Base-by-base conservation (phyloP, 2,888 invertebrate species). In the Leptothorax acervorum region DNA sequence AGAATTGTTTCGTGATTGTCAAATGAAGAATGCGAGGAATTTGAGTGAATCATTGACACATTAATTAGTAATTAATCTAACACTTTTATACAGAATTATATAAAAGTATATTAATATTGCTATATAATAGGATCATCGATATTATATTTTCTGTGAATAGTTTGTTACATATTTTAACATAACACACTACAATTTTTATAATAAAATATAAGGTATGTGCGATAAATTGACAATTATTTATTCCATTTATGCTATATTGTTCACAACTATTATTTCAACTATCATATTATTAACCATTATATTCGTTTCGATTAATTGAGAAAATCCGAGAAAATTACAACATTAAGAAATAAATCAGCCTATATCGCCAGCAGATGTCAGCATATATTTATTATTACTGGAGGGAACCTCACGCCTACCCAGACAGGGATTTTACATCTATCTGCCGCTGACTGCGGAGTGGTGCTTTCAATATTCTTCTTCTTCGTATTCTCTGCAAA, bases 1-100 rank as follows among this genome's bases (percentile, higher is more conserved):
- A 39, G 89, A 91, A 35, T 93, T 92, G 91, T 90, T 91, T 55
- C 91, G 90, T 3, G 86, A 86, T n/a, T 90, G 90, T 68, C 90
- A 90, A 74, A 88, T 66, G 15, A 71, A 76, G 12, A 89, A 91
- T 85, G 81, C 92, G 0, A 93, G 90, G 45, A 89, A 93, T 87
- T 93, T 91, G 35, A 89, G 92, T 62, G 91, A 92, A 45, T 63
- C 89, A 18, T 66, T 90, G 28, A 89, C 89, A 3, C 89, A 90
- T 23, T 83, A 51, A 83, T n/a, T 68, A 66, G 1, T 28, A 74
- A 23, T 5, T 78, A 51, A 74, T 39, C 5, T 55, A n/a, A 51
- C 23, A 45, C 35, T 39, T 23, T 23, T 35, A 9, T 63, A 15
- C 6, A 62, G 11, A 65, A 31, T 28, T 45, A 63, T 45, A 63